Base-by-base conservation (phyloP, 2,113 vertebrate genomes). In the Formicarius rufipectus region DNA sequence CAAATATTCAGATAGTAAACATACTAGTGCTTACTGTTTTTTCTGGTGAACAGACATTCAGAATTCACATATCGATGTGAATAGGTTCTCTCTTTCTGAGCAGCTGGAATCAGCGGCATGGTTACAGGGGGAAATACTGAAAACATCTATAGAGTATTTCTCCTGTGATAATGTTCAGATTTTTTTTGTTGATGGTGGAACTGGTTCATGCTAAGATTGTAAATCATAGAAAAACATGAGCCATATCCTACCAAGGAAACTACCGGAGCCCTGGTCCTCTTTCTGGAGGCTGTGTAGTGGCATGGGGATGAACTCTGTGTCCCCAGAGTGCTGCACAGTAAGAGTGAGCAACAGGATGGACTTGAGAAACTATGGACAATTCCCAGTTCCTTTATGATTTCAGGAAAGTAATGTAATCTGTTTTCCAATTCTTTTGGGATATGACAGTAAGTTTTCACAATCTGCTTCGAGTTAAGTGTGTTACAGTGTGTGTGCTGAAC, bases 121-220 rank as follows among this genome's bases (percentile, higher is more conserved):
- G 35, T 56, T 77, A 58, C 7, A 49, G 31, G 18, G 76, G 47
- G 45, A 86, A 81, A 80, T 62, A 84, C 1, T 63, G 27, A 62
- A 53, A 90, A 84, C 8, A n/a, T 20, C 21, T 44, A 2, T 50
- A 18, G 40, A 66, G 31, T 40, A 11, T 56, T 84, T 94, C 64
- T 77, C 19, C 37, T 9, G 0, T 39, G 19, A 14, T 30, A 69
- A 40, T 0, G 0, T 62, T 90, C n/a, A 27, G n/a, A 31, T 22
- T 4, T 30, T 37, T 58, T 45, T 55, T 66, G 30, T 75, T 59
- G 27, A 37, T 0, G 0, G 4, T 49, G 47, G 30, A 68, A 55
- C 30, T 44, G 59, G 35, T 25, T 75, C 84, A 62, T 2, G 12
- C 31, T 44, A 23, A 37, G 40, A 40, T 13, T 31, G 24, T 80